Percentiles rank a stretch among this genome's conserved stretches.
phyloP scores from a whole-genome alignment of 2,797 vertebrate species.

The Xenops minutus region DNA sequence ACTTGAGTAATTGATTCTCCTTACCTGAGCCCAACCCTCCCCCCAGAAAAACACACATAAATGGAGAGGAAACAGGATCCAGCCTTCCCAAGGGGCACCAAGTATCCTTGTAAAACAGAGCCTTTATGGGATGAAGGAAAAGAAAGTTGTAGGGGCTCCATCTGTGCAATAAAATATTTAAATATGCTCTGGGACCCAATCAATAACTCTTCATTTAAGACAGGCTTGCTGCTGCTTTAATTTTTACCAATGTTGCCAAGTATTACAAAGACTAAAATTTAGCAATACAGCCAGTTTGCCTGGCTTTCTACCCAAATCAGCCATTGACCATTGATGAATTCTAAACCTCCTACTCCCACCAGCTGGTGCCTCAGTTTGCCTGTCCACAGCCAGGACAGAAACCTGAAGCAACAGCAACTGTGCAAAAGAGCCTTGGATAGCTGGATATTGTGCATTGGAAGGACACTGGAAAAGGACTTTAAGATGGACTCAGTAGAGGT shows the following conservation, averaged over 20 bases:
- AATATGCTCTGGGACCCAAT: background rate
- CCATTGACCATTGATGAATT: background rate
- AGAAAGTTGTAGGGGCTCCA: background rate
- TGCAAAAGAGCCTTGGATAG: background rate
- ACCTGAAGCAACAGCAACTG: background rate
- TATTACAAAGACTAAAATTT: background rate
- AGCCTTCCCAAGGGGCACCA: background rate
- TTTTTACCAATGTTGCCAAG: background rate
- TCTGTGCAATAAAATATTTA: slow-evolving; percentile 45
- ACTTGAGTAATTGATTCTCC: background rate
- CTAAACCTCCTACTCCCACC: background rate
- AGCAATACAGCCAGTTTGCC: background rate
- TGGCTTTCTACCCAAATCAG: background rate
- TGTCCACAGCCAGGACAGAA: background rate
- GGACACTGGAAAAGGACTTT: background rate
- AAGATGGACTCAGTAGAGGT: background rate
- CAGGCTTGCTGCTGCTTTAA: background rate
- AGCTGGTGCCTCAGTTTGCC: background rate
- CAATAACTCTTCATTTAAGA: slow-evolving; percentile 9
- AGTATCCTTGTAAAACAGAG: slow-evolving; percentile 41
- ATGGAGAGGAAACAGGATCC: slow-evolving; percentile 27
- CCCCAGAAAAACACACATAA: background rate
- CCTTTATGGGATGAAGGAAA: slow-evolving; percentile 19
- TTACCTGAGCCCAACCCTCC: background rate
- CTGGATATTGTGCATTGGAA: background rate